Evolutionary conservation across 2,113 vertebrate species (phyloP).

Genomic region (Rhodinocichla rosea): DNA sequence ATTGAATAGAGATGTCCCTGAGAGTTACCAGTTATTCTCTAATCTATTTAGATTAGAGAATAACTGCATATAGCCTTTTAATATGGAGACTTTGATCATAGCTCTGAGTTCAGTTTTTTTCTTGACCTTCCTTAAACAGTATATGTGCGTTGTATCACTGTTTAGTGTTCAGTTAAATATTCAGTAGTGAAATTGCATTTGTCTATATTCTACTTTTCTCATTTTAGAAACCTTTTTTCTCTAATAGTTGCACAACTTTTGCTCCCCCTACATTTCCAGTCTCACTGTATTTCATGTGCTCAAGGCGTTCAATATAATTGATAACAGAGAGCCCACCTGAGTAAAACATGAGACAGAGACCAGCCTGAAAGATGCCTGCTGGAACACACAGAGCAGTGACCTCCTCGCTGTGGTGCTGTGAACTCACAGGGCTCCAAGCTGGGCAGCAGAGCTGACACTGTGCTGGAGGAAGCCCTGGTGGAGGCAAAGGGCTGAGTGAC

Average conservation of each 20-base stretch:
- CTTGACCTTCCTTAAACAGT: neutral
- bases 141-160: neutral
- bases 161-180: neutral
- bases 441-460: neutral
- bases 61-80: neutral
- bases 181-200: neutral
- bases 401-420: neutral
- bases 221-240: neutral
- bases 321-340: neutral
- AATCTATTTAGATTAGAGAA: neutral
- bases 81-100: neutral
- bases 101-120: neutral
- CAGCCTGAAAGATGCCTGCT: neutral
- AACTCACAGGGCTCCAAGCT: neutral
- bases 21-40: neutral
- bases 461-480: rapidly evolving
- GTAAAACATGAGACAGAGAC: neutral
- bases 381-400: neutral
- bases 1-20: neutral
- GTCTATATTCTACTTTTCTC: neutral
- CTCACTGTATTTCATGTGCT: neutral
- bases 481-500: neutral
- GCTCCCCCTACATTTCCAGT: neutral
- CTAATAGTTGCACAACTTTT: neutral
- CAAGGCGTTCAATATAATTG: neutral